Percentiles rank a stretch among this genome's conserved stretches.
These are phyloP conservation scores for Erithacus rubecula DNA, from an alignment of 2,797 vertebrate species.

Conservation along the genomic window DNA sequence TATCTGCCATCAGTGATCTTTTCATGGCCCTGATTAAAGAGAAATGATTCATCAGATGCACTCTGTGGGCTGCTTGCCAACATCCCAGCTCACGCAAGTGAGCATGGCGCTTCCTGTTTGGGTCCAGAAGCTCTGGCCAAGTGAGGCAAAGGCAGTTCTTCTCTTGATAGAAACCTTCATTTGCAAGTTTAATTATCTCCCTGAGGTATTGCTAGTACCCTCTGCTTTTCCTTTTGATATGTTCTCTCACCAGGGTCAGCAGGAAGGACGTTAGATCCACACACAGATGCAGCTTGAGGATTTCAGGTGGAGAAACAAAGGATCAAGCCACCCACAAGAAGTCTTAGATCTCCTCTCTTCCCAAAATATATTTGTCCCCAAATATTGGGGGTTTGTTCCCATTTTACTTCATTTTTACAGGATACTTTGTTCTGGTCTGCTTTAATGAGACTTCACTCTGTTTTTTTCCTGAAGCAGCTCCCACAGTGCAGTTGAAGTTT, in stretches of 20 bases:
- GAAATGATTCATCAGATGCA: not conserved
- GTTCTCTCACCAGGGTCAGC: not conserved
- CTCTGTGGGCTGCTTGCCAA: not conserved
- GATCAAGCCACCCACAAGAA: not conserved
- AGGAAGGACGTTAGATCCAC: not conserved
- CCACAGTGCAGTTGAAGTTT: not conserved
- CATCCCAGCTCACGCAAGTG: rapidly evolving
- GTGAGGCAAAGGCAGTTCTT: not conserved
- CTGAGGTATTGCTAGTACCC: not conserved
- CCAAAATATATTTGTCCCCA: not conserved
- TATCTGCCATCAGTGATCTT: not conserved
- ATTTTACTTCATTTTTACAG: not conserved
- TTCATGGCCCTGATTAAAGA: not conserved
- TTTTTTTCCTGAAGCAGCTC: not conserved
- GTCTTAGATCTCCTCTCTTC: not conserved
- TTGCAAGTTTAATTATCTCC: not conserved
- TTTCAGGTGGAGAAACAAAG: not conserved
- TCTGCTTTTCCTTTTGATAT: not conserved
- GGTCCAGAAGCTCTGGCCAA: not conserved
- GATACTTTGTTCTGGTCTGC: not conserved
- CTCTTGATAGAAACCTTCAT: not conserved
- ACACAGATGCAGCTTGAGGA: not conserved
- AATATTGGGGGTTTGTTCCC: not conserved
- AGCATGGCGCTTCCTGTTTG: rapidly evolving
- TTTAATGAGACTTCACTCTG: not conserved